Evolutionary conservation across 2,888 invertebrate genomes (phyloP).

Genomic region (Baronia brevicornis): DNA sequence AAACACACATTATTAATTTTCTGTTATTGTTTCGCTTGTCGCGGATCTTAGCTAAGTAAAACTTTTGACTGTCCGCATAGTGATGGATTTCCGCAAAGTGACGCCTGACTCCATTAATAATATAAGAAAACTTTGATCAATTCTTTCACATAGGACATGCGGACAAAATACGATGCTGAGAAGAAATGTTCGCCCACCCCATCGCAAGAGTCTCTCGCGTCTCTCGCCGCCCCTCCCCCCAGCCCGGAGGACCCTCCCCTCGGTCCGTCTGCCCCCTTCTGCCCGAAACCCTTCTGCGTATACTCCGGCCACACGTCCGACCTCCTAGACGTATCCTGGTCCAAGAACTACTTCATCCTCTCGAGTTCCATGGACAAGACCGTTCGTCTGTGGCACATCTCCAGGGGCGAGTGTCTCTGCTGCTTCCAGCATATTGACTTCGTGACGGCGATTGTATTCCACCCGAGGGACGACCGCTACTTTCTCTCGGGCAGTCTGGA

Average conservation of each 20-base stretch:
- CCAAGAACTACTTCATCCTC: constrained; percentile 98
- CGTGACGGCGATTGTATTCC: constrained; percentile 98
- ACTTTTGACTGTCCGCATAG: no score
- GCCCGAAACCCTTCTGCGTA: constrained; percentile 92
- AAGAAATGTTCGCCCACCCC: constrained; percentile 93
- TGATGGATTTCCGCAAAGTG: no score
- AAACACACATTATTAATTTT: no score
- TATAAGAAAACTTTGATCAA: no score
- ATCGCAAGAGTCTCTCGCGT: constrained; percentile 92
- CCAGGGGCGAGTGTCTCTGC: constrained; percentile 96
- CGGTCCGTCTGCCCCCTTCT: constrained; percentile 83
- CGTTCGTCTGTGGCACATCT: constrained; percentile 96
- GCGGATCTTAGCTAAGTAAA: no score
- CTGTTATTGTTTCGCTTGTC: no score
- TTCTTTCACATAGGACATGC: constrained; percentile 89
- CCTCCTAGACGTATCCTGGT: constrained; percentile 97
- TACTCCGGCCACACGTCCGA: constrained; percentile 98
- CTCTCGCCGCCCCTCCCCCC: constrained; percentile 66
- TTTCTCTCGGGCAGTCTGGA: constrained; percentile 98
- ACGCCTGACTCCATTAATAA: no score
- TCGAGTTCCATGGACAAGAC: constrained; percentile 99
- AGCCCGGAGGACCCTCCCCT: constrained; percentile 67
- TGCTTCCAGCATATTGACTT: constrained; percentile 99
- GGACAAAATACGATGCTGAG: constrained; percentile 94
- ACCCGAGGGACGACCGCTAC: constrained; percentile 92